These are phyloP conservation scores for Chionoecetes opilio DNA, from an alignment of 1,140 invertebrate species.

Conservation along the genomic window DNA sequence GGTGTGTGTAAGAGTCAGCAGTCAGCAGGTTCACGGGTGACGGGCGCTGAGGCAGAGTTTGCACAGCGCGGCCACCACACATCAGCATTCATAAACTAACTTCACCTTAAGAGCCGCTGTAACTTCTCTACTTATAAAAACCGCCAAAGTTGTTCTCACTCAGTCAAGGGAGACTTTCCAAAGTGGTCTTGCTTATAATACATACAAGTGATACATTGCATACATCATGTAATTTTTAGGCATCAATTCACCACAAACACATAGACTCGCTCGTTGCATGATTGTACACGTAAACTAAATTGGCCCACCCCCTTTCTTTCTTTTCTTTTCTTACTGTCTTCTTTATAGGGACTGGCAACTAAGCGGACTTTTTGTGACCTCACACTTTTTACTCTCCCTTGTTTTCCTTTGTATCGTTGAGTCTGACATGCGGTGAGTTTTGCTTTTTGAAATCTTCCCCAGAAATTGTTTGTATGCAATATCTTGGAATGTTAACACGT, in stretches of 20 bases:
- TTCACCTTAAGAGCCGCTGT: background rate
- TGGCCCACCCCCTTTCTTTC: too few species aligned
- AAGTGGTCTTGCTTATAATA: background rate
- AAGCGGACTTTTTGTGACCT: too few species aligned
- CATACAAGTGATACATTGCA: background rate
- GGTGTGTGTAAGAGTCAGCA: background rate
- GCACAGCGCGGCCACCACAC: background rate
- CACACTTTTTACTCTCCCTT: too few species aligned
- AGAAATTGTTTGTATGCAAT: too few species aligned
- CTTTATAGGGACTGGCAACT: too few species aligned
- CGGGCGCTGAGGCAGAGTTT: background rate
- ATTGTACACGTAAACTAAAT: too few species aligned
- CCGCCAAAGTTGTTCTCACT: background rate
- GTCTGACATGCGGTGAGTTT: too few species aligned
- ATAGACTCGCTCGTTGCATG: background rate
- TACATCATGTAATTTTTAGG: too few species aligned
- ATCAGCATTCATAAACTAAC: background rate
- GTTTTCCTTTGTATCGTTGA: too few species aligned
- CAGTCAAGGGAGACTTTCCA: background rate
- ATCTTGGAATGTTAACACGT: too few species aligned
- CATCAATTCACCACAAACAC: background rate
- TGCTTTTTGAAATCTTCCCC: too few species aligned
- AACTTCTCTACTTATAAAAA: slow-evolving; percentile 22
- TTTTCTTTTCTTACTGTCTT: too few species aligned
- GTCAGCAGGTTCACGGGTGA: background rate